Conservation (phyloP, 2,797 vertebrate genomes). For the Acanthurus leucopareius region DNA sequence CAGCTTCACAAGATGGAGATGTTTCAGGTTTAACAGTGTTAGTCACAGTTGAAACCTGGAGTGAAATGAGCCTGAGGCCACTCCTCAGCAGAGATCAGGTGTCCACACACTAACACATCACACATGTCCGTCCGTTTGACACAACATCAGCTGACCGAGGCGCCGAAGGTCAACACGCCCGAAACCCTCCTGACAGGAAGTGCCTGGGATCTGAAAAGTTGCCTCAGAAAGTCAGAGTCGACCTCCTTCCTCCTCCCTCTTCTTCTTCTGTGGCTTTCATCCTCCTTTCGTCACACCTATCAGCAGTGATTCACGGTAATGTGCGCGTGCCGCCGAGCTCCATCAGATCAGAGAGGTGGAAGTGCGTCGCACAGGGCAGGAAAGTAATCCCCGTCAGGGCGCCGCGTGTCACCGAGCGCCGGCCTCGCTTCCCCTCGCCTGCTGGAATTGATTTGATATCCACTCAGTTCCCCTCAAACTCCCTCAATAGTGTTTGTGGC, state of each 20-base stretch:
- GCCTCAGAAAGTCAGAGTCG: slow-evolving; percentile 34
- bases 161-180: neutral
- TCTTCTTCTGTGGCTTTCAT: slow-evolving; percentile 33
- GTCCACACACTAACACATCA: slow-evolving; percentile 45
- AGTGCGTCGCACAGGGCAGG: slow-evolving; percentile 52
- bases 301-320: slow-evolving; percentile 59
- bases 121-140: slow-evolving; percentile 52
- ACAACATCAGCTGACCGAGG: slow-evolving; percentile 33
- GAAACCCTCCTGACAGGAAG: slow-evolving; percentile 28
- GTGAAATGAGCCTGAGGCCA: slow-evolving; percentile 43
- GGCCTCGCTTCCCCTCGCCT: slow-evolving; percentile 50
- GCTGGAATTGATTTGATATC: slow-evolving; percentile 75
- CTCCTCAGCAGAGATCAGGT: slow-evolving; percentile 39
- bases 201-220: slow-evolving; percentile 36
- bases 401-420: slow-evolving; percentile 63
- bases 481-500: slow-evolving; percentile 51
- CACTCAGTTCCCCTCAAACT: slow-evolving; percentile 59
- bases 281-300: slow-evolving; percentile 62
- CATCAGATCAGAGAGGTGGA: slow-evolving; percentile 74
- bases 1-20: slow-evolving; percentile 22
- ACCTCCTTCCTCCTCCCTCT: slow-evolving; percentile 42
- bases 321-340: slow-evolving; percentile 57
- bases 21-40: slow-evolving; percentile 42
- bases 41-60: slow-evolving; percentile 1
- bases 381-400: slow-evolving; percentile 65